These are phyloP conservation scores for Eurystomus glaucurus DNA, from an alignment of 2,797 vertebrate genomes.

Conservation along the genomic window DNA sequence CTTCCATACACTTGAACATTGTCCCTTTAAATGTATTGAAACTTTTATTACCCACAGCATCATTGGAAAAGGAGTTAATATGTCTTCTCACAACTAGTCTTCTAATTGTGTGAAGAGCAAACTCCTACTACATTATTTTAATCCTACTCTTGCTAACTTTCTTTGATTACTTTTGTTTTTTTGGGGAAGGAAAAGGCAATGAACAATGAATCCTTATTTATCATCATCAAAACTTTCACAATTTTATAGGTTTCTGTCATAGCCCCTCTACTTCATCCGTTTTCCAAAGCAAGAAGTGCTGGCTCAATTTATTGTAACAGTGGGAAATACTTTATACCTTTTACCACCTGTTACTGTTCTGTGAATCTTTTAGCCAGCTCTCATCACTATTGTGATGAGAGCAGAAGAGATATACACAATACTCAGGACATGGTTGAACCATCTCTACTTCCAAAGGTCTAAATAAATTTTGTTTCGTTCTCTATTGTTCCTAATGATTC, in stretches of 20 bases:
- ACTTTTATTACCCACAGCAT: background rate
- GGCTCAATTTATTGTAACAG: background rate
- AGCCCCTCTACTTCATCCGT: rapidly evolving
- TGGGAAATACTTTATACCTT: background rate
- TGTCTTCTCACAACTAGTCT: background rate
- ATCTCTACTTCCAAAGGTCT: background rate
- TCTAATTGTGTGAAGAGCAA: background rate
- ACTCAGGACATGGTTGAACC: background rate
- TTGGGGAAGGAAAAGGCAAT: no score
- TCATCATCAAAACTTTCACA: rapidly evolving
- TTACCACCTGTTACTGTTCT: rapidly evolving
- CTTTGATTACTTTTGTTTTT: background rate
- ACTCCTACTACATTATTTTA: background rate
- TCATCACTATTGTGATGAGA: rapidly evolving
- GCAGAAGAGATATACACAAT: background rate
- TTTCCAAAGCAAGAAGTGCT: background rate
- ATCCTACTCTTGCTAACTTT: background rate
- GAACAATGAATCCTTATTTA: background rate
- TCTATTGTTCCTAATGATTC: background rate
- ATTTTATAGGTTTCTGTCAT: rapidly evolving
- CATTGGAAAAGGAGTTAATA: background rate
- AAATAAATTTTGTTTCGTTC: background rate
- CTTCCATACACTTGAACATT: rapidly evolving
- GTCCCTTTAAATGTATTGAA: rapidly evolving
- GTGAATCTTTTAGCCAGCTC: background rate